A percentile compares a stretch with the other conserved stretches of the same genome.
phyloP scores from a whole-genome alignment of 2,888 invertebrate genomes.

The Lasioglossum morio region DNA sequence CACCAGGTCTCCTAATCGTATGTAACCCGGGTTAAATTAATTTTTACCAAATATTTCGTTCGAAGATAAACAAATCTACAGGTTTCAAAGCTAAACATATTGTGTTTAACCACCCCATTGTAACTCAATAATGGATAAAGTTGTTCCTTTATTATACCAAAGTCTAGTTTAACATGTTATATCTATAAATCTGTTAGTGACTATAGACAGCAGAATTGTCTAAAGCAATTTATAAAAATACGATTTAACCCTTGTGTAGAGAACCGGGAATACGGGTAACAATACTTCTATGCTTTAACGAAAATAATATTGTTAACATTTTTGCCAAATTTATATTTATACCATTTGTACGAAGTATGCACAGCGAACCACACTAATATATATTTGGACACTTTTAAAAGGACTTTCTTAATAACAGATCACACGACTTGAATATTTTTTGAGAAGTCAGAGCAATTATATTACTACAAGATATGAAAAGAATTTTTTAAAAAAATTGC shows the following conservation, averaged over 20 bases:
- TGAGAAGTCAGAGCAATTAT: too few relatives aligned
- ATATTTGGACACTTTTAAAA: too few relatives aligned
- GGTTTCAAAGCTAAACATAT: not conserved
- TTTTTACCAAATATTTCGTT: not conserved
- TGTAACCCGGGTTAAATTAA: constrained; percentile 1
- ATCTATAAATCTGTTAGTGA: not conserved
- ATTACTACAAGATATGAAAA: too few relatives aligned
- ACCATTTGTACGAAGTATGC: not conserved
- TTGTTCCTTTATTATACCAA: not conserved
- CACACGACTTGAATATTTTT: too few relatives aligned
- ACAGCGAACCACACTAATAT: too few relatives aligned
- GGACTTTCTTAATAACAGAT: too few relatives aligned
- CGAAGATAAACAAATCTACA: not conserved
- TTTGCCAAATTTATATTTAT: not conserved
- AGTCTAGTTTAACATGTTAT: not conserved
- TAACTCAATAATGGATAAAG: not conserved
- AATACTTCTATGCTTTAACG: not conserved
- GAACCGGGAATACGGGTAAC: not conserved
- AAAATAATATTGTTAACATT: not conserved
- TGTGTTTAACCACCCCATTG: not conserved
- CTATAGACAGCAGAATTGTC: not conserved
- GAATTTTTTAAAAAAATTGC: too few relatives aligned
- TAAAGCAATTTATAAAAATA: not conserved
- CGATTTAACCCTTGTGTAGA: not conserved
- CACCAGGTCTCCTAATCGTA: constrained; percentile 17